Percentiles rank a stretch among this genome's conserved stretches.
Evolutionary conservation across 1,140 invertebrate species (phyloP).

Genomic region (Cydia splendana): DNA sequence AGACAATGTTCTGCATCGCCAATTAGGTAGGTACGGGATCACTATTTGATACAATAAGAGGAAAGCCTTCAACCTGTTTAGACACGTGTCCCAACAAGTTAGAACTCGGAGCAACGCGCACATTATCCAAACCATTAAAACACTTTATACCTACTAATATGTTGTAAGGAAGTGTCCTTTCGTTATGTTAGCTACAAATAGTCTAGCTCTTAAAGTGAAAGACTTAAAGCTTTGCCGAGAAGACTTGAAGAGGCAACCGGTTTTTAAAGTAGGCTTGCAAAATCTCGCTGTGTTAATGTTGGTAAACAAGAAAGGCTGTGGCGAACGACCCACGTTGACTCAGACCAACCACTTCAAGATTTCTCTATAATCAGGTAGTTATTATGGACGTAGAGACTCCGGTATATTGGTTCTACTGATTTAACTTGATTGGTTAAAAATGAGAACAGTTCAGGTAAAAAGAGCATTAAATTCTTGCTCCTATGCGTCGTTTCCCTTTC

Average conservation of each 20-base stretch:
- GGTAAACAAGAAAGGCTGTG: slow-evolving; percentile 46
- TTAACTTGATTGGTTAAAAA: neutral
- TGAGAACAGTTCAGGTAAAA: neutral
- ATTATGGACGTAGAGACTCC: neutral
- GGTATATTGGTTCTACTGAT: neutral
- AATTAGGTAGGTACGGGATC: neutral
- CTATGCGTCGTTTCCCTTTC: slow-evolving; percentile 24
- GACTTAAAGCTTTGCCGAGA: neutral
- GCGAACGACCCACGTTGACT: neutral
- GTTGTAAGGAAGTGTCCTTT: neutral
- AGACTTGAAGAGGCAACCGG: slow-evolving; percentile 49
- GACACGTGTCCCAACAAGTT: neutral
- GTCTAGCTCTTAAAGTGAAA: slow-evolving; percentile 6
- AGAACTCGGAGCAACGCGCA: neutral
- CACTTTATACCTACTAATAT: neutral
- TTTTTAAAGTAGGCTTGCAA: slow-evolving; percentile 70
- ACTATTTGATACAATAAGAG: neutral
- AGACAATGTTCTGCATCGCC: neutral
- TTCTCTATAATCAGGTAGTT: neutral
- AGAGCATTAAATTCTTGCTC: slow-evolving; percentile 17
- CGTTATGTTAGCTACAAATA: neutral
- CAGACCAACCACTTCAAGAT: neutral
- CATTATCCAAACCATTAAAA: neutral
- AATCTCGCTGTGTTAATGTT: slow-evolving; percentile 57
- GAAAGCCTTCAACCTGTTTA: slow-evolving; percentile 5